Conservation (phyloP, 2,888 invertebrate species). For the Cheiracanthium punctorium region DNA sequence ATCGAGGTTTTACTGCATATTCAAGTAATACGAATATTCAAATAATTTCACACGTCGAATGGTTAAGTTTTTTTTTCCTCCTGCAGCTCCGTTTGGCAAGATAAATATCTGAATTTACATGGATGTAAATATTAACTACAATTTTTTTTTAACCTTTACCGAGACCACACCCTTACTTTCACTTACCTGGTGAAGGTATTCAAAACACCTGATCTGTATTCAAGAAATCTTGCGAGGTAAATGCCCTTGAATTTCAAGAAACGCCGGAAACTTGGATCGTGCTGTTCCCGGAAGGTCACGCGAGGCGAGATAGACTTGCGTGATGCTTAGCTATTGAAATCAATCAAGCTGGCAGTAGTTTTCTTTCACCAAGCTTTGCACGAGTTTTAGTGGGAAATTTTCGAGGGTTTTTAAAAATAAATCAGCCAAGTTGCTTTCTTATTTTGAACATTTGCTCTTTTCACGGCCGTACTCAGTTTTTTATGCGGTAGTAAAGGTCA, state of each 20-base stretch:
- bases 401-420: background rate
- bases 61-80: no score
- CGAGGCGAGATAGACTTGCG: background rate
- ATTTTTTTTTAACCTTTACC: no score
- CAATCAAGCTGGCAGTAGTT: background rate
- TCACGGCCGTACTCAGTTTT: background rate
- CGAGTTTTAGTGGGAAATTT: background rate
- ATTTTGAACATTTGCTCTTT: background rate
- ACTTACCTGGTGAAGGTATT: background rate
- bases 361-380: background rate
- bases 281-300: background rate
- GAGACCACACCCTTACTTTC: no score
- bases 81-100: no score
- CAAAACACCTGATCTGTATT: background rate
- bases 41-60: no score
- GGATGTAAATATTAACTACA: no score
- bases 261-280: background rate
- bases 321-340: background rate
- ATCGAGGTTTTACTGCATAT: no score
- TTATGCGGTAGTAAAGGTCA: constrained; percentile 4
- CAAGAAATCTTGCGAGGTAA: background rate
- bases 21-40: no score
- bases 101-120: no score
- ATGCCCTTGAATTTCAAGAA: constrained; percentile 4
- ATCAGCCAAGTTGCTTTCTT: background rate